phyloP scores from a whole-genome alignment of 1,140 invertebrate genomes.

The Camponotus pennsylvanicus region DNA sequence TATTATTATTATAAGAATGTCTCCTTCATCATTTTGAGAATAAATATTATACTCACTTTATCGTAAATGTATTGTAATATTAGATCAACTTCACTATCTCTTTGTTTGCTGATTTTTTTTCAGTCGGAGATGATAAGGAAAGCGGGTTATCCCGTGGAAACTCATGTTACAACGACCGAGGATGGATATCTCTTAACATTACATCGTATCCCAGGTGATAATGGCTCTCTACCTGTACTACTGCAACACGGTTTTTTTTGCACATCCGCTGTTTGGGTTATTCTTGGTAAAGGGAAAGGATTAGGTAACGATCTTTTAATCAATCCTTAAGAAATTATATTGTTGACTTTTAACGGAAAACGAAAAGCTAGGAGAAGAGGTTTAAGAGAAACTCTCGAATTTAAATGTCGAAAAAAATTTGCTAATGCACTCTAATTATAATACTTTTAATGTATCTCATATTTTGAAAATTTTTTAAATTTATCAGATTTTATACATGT shows the following conservation, averaged over 20 bases:
- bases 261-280: constrained; percentile 89
- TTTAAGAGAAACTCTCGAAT: not conserved
- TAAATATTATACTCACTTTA: too few species aligned
- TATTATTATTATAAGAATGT: too few species aligned
- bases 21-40: too few species aligned
- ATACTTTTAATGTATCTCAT: too few species aligned
- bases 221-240: constrained; percentile 82
- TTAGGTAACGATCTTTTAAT: constrained; percentile 85
- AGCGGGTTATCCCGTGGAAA: constrained; percentile 90
- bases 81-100: not conserved
- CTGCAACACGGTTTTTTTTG: constrained; percentile 91
- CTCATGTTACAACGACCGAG: constrained; percentile 89
- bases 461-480: too few species aligned
- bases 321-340: not conserved
- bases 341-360: not conserved
- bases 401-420: not conserved
- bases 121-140: constrained; percentile 88
- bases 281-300: constrained; percentile 88
- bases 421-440: too few species aligned
- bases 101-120: constrained; percentile 22
- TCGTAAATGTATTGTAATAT: not conserved
- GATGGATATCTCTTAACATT: constrained; percentile 92
- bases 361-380: not conserved
- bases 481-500: too few species aligned
- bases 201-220: constrained; percentile 89